Evolutionary conservation across 2,113 vertebrate species (phyloP).

Genomic region (Synodontis membranacea): DNA sequence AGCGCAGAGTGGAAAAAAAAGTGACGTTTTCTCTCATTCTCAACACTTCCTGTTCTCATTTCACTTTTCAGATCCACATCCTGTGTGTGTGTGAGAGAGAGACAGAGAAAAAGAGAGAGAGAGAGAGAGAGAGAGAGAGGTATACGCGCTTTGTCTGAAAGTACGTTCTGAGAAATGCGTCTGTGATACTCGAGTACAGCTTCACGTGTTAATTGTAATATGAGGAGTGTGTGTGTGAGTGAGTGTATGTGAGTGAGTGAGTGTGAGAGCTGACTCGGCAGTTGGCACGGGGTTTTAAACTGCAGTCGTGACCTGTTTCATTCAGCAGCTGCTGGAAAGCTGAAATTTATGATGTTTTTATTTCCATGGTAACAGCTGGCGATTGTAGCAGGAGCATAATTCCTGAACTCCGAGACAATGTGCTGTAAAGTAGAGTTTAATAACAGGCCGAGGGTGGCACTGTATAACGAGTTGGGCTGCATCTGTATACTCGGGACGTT

Average conservation of each 20-base stretch:
- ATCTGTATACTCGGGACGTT: too few relatives aligned
- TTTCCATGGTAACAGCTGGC: conserved; percentile 43
- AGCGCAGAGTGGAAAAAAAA: not conserved
- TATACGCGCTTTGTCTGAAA: not conserved
- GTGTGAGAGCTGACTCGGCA: conserved; percentile 9
- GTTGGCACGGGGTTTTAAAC: conserved; percentile 24
- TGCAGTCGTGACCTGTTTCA: conserved; percentile 27
- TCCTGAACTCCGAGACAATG: not conserved
- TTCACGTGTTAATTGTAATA: not conserved
- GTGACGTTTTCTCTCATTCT: conserved; percentile 23
- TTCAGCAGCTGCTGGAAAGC: conserved; percentile 41
- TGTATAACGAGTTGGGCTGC: not conserved
- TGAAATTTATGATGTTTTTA: conserved; percentile 47
- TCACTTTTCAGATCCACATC: conserved; percentile 45
- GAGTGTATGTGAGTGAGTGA: not conserved
- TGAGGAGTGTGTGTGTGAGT: not conserved
- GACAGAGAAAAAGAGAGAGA: not conserved
- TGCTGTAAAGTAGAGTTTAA: not conserved
- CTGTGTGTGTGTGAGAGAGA: conserved; percentile 13
- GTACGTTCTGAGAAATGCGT: conserved; percentile 28
- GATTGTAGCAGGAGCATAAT: conserved; percentile 31
- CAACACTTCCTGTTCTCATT: conserved; percentile 40
- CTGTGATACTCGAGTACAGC: not conserved
- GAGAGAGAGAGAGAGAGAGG: not conserved
- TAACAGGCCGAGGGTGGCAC: not conserved